Conservation (phyloP, 2,888 invertebrate species). For the Callinectes sapidus region DNA sequence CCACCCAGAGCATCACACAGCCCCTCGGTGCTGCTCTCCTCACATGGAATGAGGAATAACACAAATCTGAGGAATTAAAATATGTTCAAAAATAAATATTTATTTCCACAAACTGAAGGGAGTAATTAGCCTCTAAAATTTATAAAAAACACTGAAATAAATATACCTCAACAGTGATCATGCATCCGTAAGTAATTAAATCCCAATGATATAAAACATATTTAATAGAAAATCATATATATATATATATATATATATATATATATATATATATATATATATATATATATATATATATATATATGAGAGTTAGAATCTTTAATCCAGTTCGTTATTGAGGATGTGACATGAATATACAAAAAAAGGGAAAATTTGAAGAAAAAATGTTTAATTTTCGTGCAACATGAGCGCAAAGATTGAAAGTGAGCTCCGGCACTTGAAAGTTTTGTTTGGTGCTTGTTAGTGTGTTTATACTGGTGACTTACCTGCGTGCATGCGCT, state of each 20-base stretch:
- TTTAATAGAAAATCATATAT: slow-evolving; percentile 44
- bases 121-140: slow-evolving; percentile 22
- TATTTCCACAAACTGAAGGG: slow-evolving; percentile 21
- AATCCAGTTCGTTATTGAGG: slow-evolving; percentile 18
- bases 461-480: slow-evolving; percentile 42
- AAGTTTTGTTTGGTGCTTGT: slow-evolving; percentile 26
- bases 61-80: slow-evolving; percentile 29
- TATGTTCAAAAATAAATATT: background rate
- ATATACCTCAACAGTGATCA: slow-evolving; percentile 31
- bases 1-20: background rate
- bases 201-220: slow-evolving; percentile 21
- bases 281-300: slow-evolving; percentile 60
- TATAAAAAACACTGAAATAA: slow-evolving; percentile 26
- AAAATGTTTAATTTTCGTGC: slow-evolving; percentile 44
- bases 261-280: slow-evolving; percentile 64
- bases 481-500: slow-evolving; percentile 79
- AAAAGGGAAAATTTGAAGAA: slow-evolving; percentile 39
- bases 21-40: background rate
- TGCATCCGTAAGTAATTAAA: slow-evolving; percentile 2
- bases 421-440: slow-evolving; percentile 23
- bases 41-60: slow-evolving; percentile 13
- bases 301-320: slow-evolving; percentile 51
- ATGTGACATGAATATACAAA: slow-evolving; percentile 47
- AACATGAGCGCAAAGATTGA: slow-evolving; percentile 38
- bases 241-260: slow-evolving; percentile 65